phyloP scores from a whole-genome alignment of 2,113 vertebrate genomes.

The Pollachius pollachius region DNA sequence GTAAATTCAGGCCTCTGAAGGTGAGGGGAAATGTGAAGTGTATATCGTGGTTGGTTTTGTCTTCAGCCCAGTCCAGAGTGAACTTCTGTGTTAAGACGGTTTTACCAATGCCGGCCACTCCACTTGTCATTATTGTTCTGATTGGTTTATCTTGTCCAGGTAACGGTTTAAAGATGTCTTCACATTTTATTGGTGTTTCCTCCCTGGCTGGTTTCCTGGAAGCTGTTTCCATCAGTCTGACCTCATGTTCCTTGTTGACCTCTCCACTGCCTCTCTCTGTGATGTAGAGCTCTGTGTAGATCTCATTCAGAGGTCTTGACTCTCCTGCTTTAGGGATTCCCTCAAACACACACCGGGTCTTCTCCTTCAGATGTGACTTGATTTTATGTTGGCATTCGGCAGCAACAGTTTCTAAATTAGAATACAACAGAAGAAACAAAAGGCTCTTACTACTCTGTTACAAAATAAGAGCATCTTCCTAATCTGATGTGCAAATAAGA shows the following conservation, averaged over 20 bases:
- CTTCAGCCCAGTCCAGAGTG: too few species aligned
- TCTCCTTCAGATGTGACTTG: background rate
- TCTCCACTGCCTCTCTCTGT: slow-evolving; percentile 17
- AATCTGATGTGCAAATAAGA: too few species aligned
- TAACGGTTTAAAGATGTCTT: slow-evolving; percentile 3
- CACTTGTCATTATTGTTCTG: too few species aligned
- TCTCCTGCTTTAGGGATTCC: background rate
- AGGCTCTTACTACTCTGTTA: too few species aligned
- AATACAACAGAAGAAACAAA: too few species aligned
- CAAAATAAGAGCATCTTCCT: too few species aligned
- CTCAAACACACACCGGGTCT: background rate
- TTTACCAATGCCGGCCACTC: too few species aligned
- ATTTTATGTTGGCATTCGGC: background rate
- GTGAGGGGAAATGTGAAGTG: too few species aligned
- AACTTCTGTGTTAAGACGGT: too few species aligned
- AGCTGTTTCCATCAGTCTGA: slow-evolving; percentile 19
- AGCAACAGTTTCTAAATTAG: background rate
- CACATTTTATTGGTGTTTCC: slow-evolving; percentile 4
- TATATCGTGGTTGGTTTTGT: too few species aligned
- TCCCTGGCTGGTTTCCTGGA: slow-evolving; percentile 2
- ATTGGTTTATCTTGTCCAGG: background rate
- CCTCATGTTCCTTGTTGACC: slow-evolving; percentile 8
- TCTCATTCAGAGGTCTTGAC: background rate
- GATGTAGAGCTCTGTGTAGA: slow-evolving; percentile 30
- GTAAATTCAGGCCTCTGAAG: too few species aligned